phyloP scores from a whole-genome alignment of 2,113 vertebrate genomes.

The Eupsittula cactorum region DNA sequence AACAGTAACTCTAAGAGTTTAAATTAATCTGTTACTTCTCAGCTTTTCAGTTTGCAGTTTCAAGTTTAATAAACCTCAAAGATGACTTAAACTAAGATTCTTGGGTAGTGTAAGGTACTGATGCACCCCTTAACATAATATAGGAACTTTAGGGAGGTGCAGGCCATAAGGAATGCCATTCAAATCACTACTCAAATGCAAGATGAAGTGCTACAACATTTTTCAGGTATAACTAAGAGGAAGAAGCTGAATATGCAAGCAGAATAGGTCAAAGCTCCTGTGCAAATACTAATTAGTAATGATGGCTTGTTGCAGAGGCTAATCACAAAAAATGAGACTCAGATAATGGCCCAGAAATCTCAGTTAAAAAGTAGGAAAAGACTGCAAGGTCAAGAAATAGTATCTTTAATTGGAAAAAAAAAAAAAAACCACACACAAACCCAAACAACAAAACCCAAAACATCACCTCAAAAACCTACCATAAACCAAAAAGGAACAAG shows the following conservation, averaged over 20 bases:
- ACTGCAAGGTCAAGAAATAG: neutral
- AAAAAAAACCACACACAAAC: neutral
- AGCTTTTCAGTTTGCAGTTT: neutral
- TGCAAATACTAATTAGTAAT: neutral
- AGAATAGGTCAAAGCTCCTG: neutral
- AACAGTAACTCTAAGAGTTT: neutral
- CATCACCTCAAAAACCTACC: neutral
- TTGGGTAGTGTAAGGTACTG: neutral
- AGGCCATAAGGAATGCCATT: neutral
- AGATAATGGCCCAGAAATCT: neutral
- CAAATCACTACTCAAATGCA: neutral
- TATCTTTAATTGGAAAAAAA: neutral
- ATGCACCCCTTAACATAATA: neutral
- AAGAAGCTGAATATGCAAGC: neutral
- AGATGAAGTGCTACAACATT: neutral
- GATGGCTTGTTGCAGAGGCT: neutral
- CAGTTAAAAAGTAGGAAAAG: neutral
- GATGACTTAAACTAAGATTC: neutral
- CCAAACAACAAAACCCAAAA: neutral
- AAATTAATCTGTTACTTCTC: neutral
- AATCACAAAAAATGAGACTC: neutral
- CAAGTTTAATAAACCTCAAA: neutral
- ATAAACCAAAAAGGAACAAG: neutral
- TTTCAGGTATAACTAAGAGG: neutral
- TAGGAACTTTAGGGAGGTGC: neutral